phyloP scores from a whole-genome alignment of 2,113 vertebrate genomes.

The Gymnarchus niloticus region DNA sequence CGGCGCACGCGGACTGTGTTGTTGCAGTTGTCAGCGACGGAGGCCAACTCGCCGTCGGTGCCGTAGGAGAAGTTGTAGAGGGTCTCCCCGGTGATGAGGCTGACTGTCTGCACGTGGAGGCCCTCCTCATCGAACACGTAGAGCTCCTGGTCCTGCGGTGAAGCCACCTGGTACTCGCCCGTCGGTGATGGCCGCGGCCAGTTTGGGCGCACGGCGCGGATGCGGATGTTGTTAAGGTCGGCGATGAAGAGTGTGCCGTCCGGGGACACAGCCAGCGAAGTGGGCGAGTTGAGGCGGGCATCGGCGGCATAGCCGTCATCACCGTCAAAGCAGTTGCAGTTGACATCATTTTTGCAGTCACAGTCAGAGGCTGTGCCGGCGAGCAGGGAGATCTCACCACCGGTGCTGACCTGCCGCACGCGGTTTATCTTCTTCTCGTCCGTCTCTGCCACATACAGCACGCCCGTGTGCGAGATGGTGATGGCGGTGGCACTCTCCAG shows the following conservation, averaged over 20 bases:
- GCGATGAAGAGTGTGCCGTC: slow-evolving; percentile 83
- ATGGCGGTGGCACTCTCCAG: slow-evolving; percentile 83
- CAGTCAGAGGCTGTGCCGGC: slow-evolving; percentile 81
- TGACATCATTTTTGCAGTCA: slow-evolving; percentile 87
- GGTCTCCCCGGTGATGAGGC: slow-evolving; percentile 78
- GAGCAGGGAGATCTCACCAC: slow-evolving; percentile 81
- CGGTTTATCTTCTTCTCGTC: slow-evolving; percentile 89
- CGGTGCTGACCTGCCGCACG: slow-evolving; percentile 80
- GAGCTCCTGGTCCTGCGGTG: slow-evolving; percentile 77
- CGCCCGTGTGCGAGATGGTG: slow-evolving; percentile 75
- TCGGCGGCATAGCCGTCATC: slow-evolving; percentile 83
- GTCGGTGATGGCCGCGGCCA: slow-evolving; percentile 66
- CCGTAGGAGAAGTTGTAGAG: slow-evolving; percentile 84
- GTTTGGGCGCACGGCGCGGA: slow-evolving; percentile 74
- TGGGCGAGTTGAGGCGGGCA: slow-evolving; percentile 76
- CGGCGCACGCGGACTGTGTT: slow-evolving; percentile 78
- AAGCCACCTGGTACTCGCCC: slow-evolving; percentile 77
- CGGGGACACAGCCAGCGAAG: slow-evolving; percentile 77
- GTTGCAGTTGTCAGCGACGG: slow-evolving; percentile 73
- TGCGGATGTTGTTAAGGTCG: slow-evolving; percentile 82
- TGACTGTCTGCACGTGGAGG: slow-evolving; percentile 77
- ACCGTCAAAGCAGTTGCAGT: slow-evolving; percentile 82
- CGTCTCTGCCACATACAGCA: slow-evolving; percentile 84
- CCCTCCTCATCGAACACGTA: slow-evolving; percentile 80
- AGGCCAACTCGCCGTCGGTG: slow-evolving; percentile 62